Conservation (phyloP, 2,797 vertebrate species). For the Arremon aurantiirostris region DNA sequence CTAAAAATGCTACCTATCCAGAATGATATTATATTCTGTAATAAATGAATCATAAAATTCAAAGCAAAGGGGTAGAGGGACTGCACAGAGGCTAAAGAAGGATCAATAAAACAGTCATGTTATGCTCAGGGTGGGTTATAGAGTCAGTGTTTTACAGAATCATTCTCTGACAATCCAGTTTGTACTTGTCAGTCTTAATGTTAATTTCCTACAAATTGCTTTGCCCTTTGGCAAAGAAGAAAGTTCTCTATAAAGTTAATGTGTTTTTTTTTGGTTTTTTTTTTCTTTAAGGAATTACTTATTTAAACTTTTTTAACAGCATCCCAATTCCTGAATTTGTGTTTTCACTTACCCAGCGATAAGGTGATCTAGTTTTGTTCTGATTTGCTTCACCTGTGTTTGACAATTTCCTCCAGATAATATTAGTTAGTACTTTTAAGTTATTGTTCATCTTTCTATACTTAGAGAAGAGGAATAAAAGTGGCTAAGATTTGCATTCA, state of each 20-base stretch:
- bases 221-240: not conserved
- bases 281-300: not conserved
- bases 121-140: not conserved
- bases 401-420: not conserved
- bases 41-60: slow-evolving; percentile 34
- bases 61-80: not conserved
- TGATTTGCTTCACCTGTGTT: not conserved
- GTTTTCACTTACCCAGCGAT: not conserved
- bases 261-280: too few relatives aligned
- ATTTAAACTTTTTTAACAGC: not conserved
- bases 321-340: not conserved
- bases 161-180: not conserved
- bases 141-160: not conserved
- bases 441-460: not conserved
- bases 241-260: not conserved
- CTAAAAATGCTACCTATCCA: slow-evolving; percentile 20
- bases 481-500: not conserved
- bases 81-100: slow-evolving; percentile 21
- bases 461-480: not conserved
- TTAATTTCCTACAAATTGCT: not conserved
- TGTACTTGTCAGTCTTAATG: slow-evolving; percentile 22
- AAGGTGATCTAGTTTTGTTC: not conserved
- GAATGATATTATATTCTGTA: slow-evolving; percentile 7
- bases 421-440: not conserved
- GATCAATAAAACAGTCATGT: slow-evolving; percentile 34